Evolutionary conservation across 2,888 invertebrate species (phyloP).

Genomic region (Schizaphis graminum): DNA sequence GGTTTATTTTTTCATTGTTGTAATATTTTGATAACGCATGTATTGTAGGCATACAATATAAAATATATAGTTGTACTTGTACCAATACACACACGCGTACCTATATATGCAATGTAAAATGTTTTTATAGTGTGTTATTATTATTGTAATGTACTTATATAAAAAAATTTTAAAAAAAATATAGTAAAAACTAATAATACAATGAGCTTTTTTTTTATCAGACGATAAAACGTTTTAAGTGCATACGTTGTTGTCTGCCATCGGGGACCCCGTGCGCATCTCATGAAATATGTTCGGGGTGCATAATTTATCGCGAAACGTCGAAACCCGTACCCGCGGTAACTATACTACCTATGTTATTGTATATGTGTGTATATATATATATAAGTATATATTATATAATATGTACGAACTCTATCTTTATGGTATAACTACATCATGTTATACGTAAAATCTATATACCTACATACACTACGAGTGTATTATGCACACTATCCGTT

Average conservation of each 20-base stretch:
- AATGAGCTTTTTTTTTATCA: not conserved
- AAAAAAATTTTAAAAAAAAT: not conserved
- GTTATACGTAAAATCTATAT: not conserved
- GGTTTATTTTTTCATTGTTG: not conserved
- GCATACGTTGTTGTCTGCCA: not conserved
- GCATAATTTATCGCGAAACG: conserved; percentile 15
- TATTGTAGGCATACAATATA: not conserved
- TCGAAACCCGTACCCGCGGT: not conserved
- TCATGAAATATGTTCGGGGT: conserved; percentile 5
- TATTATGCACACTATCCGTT: not conserved
- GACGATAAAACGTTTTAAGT: not conserved
- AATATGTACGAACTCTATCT: not conserved
- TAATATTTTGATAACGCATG: conserved; percentile 15
- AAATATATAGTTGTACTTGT: not conserved
- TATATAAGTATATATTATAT: too few species aligned
- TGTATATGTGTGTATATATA: too few species aligned
- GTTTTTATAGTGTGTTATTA: not conserved
- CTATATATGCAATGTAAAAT: not conserved
- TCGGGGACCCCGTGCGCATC: not conserved
- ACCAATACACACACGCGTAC: not conserved
- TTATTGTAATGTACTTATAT: not conserved
- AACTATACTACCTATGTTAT: not conserved
- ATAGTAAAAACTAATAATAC: not conserved
- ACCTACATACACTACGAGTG: not conserved
- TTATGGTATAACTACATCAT: not conserved